Evolutionary conservation across 2,888 invertebrate genomes (phyloP), one percentile per base, ranked within the genome.

Genomic region (Torymus tubicola): DNA sequence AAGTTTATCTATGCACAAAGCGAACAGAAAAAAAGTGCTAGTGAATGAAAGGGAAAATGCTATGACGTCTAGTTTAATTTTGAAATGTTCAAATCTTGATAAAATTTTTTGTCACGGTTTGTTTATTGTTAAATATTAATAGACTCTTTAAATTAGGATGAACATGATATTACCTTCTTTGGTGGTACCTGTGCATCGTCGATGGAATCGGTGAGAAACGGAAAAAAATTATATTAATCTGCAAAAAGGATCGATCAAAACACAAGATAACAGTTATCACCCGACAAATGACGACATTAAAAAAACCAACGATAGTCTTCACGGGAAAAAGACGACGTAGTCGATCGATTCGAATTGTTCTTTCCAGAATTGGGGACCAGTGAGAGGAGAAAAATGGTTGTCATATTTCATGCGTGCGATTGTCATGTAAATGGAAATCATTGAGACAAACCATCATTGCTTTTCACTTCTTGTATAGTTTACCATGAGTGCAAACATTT

Each of bases 111-210:
- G 63, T 69, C 52, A 11, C 12, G 18, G 16, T 42, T n/a, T 58
- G 50, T 61, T 31, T 60, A 65, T 18, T 64, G 50, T 57, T 31
- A 60, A 18, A 53, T 57, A 58, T 42, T 50, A 58, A 67, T 8
- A 58, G 12, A 42, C 60, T 82, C 42, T 78, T 76, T 70, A 70
- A 75, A 78, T 50, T 83, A 80, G 82, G 84, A 85, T 85, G 85
- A 85, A 73, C 84, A 84, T 85, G 85, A 83, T 78, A 85, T 89
- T 89, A 89, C 89, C 89, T 89, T 89, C 81, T 83, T 89, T 73
- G 84, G 83, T 81, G 87, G 85, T 85, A 89, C 81, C 89, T 89
- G 89, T 85, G 85, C 85, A 84, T 88, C 87, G 88, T 86, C 83
- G 88, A 86, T 84, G 87, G 85, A 84, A 86, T 86, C 84, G 85